Evolutionary conservation across 92 coral and sea anemone species (phyloP).

Genomic region (Anthopleura xanthogrammica): DNA sequence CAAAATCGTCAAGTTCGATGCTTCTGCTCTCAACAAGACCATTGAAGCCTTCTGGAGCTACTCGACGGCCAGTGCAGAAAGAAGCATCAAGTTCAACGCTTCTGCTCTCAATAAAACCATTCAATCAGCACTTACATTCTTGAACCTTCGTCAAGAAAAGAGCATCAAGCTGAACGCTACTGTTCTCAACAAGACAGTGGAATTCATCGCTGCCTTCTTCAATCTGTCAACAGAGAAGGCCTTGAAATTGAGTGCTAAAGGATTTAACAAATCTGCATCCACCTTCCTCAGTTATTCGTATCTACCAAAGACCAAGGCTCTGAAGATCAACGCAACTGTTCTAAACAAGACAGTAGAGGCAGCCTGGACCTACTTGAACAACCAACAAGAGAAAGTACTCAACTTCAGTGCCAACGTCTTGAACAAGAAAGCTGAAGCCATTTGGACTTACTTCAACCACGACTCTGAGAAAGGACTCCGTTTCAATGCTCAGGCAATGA

Average conservation of each 20-base stretch:
- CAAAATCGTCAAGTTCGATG: constrained; percentile 64
- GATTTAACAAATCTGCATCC: constrained; percentile 61
- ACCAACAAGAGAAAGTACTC: constrained; percentile 42
- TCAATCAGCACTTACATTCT: constrained; percentile 62
- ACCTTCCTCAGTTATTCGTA: constrained; percentile 48
- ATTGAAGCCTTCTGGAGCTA: constrained; percentile 61
- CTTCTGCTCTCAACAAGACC: constrained; percentile 63
- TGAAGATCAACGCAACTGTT: constrained; percentile 69
- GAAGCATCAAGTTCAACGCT: constrained; percentile 51
- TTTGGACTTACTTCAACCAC: constrained; percentile 60
- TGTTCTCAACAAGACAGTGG: constrained; percentile 59
- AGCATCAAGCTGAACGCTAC: constrained; percentile 63
- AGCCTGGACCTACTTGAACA: constrained; percentile 40
- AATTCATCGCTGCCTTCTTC: constrained; percentile 56
- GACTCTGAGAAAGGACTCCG: constrained; percentile 55
- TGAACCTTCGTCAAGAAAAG: constrained; percentile 58
- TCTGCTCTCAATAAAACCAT: constrained; percentile 62
- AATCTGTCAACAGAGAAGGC: constrained; percentile 53
- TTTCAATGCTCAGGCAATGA: constrained; percentile 55
- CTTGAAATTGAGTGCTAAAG: constrained; percentile 56
- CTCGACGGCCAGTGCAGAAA: constrained; percentile 38
- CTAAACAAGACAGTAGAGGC: constrained; percentile 64
- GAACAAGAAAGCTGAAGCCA: constrained; percentile 53
- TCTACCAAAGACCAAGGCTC: constrained; percentile 43
- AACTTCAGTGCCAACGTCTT: constrained; percentile 61